Evolutionary conservation across 2,113 vertebrate genomes (phyloP).

Genomic region (Hemiscyllium ocellatum): DNA sequence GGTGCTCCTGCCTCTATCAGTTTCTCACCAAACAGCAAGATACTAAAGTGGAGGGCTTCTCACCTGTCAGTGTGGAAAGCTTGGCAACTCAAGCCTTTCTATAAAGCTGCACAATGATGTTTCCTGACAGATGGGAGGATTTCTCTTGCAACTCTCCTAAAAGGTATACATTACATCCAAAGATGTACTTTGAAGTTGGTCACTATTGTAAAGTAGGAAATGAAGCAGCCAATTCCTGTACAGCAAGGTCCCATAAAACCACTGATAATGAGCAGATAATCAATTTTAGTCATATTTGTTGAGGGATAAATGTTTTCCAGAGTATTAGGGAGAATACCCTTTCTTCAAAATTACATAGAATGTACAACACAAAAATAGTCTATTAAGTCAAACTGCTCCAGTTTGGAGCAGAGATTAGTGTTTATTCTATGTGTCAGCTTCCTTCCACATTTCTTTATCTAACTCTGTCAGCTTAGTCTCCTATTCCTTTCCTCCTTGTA

Average conservation of each 20-base stretch:
- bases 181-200: not conserved
- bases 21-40: conserved; percentile 22
- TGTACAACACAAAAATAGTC: not conserved
- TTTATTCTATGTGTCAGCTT: not conserved
- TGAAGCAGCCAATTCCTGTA: not conserved
- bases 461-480: not conserved
- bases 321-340: too few species aligned
- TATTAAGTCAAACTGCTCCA: not conserved
- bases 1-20: conserved; percentile 22
- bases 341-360: not conserved
- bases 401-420: too few species aligned
- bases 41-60: not conserved
- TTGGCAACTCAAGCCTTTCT: not conserved
- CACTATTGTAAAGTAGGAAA: not conserved
- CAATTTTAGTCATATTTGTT: not conserved
- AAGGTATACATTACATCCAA: not conserved
- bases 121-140: conserved; percentile 17
- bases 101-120: conserved; percentile 3
- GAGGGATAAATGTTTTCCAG: not conserved
- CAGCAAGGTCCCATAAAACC: not conserved
- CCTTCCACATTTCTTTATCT: not conserved
- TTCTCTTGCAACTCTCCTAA: not conserved
- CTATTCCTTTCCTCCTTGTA: not conserved
- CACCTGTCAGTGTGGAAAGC: conserved; percentile 30
- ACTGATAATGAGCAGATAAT: not conserved